Percentiles rank a stretch among this genome's conserved stretches.
Evolutionary conservation across 1,140 invertebrate species (phyloP).

Genomic region (Tenebrio molitor): DNA sequence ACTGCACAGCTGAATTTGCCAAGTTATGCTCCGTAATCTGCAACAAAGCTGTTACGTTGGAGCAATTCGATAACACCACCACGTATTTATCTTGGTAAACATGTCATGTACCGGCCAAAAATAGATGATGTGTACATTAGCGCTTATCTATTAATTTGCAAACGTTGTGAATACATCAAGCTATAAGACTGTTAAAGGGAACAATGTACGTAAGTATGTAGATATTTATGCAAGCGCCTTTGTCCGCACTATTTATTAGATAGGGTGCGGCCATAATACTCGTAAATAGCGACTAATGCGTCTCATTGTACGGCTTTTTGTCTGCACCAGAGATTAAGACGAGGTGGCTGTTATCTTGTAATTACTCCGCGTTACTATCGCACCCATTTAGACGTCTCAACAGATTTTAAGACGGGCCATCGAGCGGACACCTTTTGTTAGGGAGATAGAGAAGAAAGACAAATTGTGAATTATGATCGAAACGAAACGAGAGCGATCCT

Average conservation of each 20-base stretch:
- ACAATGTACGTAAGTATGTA: constrained; percentile 42
- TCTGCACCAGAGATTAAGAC: constrained; percentile 59
- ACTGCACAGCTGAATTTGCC: constrained; percentile 12
- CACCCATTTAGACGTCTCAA: constrained; percentile 41
- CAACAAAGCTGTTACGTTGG: constrained; percentile 33
- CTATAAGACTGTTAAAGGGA: constrained; percentile 31
- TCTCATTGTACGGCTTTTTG: constrained; percentile 58
- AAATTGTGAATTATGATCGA: constrained; percentile 5
- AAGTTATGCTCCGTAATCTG: neutral
- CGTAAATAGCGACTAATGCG: constrained; percentile 61
- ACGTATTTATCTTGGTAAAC: constrained; percentile 40
- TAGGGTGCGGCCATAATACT: constrained; percentile 52
- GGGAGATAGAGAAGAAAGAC: neutral
- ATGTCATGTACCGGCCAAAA: constrained; percentile 40
- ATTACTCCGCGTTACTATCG: constrained; percentile 56
- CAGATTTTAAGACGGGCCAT: constrained; percentile 39
- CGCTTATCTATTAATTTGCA: constrained; percentile 41
- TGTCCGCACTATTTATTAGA: constrained; percentile 59
- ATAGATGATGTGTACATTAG: constrained; percentile 39
- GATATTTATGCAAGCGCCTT: constrained; percentile 49
- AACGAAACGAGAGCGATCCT: neutral
- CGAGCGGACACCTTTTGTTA: constrained; percentile 40
- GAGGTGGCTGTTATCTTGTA: constrained; percentile 59
- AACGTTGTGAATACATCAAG: constrained; percentile 39
- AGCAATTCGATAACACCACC: constrained; percentile 23